phyloP scores from a whole-genome alignment of 2,888 invertebrate species.

The Clepsis dumicolana region DNA sequence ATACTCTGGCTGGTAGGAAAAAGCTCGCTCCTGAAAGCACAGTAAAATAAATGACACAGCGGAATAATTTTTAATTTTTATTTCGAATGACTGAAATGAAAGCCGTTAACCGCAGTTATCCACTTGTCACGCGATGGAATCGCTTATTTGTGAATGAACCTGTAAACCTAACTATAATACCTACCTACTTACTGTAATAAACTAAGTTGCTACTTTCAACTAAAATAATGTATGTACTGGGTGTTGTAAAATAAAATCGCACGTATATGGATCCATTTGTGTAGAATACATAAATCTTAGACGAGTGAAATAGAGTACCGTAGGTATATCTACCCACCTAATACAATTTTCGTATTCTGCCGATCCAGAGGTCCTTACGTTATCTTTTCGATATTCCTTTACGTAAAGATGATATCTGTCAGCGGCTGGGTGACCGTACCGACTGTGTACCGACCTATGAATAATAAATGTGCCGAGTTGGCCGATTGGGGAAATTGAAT shows the following conservation, averaged over 20 bases:
- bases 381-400: constrained; percentile 81
- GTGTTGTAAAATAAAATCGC: neutral
- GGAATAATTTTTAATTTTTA: constrained; percentile 57
- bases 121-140: constrained; percentile 67
- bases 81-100: constrained; percentile 56
- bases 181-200: constrained; percentile 46
- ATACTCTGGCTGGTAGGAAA: neutral
- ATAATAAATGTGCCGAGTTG: constrained; percentile 84
- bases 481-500: constrained; percentile 86
- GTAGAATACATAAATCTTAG: neutral
- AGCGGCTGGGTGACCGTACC: constrained; percentile 70
- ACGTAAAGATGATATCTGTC: constrained; percentile 85
- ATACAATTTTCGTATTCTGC: constrained; percentile 76
- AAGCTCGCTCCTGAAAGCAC: constrained; percentile 38
- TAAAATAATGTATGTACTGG: neutral
- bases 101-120: constrained; percentile 36
- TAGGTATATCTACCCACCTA: constrained; percentile 47
- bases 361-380: constrained; percentile 70
- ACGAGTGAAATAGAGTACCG: neutral
- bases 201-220: neutral
- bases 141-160: constrained; percentile 52
- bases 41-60: constrained; percentile 67
- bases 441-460: constrained; percentile 82
- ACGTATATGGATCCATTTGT: neutral
- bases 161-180: no score